These are phyloP conservation scores for Pionites leucogaster DNA, from an alignment of 2,113 vertebrate genomes.

Conservation along the genomic window DNA sequence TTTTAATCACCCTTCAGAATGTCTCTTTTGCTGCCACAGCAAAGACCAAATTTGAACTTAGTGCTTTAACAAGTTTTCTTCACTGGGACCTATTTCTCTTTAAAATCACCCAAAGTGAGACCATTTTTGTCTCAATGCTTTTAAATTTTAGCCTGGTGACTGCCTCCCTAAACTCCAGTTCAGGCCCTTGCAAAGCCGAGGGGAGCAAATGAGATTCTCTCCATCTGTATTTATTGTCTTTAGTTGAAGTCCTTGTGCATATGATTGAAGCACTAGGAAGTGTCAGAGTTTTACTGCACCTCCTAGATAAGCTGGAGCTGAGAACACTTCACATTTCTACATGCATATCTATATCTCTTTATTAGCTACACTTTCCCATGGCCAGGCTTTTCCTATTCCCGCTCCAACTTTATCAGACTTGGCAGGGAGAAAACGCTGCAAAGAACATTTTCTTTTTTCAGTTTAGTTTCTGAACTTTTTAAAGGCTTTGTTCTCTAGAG, in stretches of 20 bases:
- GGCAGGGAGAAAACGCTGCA: not conserved
- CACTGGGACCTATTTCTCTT: not conserved
- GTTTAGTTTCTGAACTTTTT: not conserved
- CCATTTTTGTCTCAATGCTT: not conserved
- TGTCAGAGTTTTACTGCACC: not conserved
- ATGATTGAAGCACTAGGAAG: not conserved
- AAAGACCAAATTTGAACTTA: not conserved
- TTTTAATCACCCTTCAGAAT: not conserved
- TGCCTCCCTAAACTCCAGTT: not conserved
- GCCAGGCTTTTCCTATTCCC: not conserved
- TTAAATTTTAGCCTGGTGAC: not conserved
- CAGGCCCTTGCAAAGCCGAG: accelerated
- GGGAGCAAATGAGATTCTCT: not conserved
- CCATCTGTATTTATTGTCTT: accelerated
- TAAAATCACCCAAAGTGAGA: not conserved
- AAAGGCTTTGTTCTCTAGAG: not conserved
- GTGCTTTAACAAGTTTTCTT: not conserved
- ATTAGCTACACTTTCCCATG: not conserved
- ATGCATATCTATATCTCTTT: not conserved
- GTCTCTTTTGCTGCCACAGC: not conserved
- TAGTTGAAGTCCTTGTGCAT: not conserved
- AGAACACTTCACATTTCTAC: not conserved
- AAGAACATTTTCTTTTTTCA: not conserved
- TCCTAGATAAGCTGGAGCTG: not conserved
- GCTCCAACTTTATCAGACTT: not conserved